Conservation (phyloP, 2,888 invertebrate species). For the Heteromyza rotundicornis region DNA sequence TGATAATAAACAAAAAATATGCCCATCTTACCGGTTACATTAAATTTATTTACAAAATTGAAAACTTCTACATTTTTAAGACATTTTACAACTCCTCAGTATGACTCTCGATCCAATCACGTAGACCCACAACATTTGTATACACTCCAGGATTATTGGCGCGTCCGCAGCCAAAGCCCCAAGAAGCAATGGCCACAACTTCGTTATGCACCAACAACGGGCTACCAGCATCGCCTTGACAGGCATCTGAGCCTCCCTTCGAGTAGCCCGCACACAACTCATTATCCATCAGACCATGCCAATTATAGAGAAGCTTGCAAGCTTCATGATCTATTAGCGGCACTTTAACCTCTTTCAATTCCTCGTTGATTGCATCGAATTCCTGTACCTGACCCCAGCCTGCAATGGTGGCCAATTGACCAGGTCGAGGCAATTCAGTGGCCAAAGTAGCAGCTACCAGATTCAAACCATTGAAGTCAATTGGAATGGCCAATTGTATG, state of each 20-base stretch:
- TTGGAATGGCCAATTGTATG: constrained; percentile 35
- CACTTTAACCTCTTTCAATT: constrained; percentile 44
- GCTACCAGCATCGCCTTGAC: constrained; percentile 55
- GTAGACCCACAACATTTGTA: constrained; percentile 38
- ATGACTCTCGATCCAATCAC: constrained; percentile 37
- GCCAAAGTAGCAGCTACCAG: constrained; percentile 40
- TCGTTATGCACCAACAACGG: constrained; percentile 41
- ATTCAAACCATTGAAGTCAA: constrained; percentile 35
- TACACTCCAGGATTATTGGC: constrained; percentile 51
- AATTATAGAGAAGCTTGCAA: constrained; percentile 41
- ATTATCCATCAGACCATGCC: constrained; percentile 34
- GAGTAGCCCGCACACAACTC: constrained; percentile 55
- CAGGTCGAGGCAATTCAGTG: constrained; percentile 30
- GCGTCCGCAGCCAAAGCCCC: constrained; percentile 49
- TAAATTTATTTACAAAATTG: too few species aligned
- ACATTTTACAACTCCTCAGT: background rate
- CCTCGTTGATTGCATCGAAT: constrained; percentile 37
- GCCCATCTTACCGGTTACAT: too few species aligned
- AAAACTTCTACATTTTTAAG: too few species aligned
- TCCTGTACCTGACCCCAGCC: constrained; percentile 50
- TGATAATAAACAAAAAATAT: too few species aligned
- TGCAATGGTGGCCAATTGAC: constrained; percentile 37
- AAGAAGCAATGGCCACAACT: constrained; percentile 52
- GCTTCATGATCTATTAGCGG: constrained; percentile 42
- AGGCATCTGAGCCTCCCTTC: constrained; percentile 51